Conservation (phyloP, 2,888 invertebrate species). For the Sesia bembeciformis region DNA sequence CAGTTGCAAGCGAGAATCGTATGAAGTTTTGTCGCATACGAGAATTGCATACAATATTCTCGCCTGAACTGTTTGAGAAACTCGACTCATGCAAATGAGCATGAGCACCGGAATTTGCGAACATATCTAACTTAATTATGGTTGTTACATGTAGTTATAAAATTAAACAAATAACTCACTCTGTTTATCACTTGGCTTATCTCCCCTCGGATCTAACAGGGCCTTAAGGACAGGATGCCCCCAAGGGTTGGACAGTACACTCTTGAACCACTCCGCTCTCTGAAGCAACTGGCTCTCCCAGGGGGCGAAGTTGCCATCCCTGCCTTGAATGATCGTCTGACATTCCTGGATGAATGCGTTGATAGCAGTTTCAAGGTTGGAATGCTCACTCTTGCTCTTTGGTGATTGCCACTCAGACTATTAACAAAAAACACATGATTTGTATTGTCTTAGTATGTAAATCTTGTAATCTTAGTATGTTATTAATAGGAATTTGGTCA, state of each 20-base stretch:
- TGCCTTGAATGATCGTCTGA: slow-evolving; percentile 34
- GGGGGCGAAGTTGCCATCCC: slow-evolving; percentile 34
- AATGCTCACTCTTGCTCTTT: slow-evolving; percentile 38
- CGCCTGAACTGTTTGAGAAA: too few species aligned
- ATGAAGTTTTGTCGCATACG: too few species aligned
- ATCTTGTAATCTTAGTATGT: too few species aligned
- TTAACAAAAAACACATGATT: slow-evolving; percentile 1
- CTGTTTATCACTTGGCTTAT: slow-evolving; percentile 48
- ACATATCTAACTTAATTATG: too few species aligned
- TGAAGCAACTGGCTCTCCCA: slow-evolving; percentile 61
- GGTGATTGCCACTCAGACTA: slow-evolving; percentile 59
- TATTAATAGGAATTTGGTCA: too few species aligned
- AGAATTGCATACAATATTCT: too few species aligned
- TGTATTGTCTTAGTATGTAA: too few species aligned
- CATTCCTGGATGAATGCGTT: slow-evolving; percentile 43
- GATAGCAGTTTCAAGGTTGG: slow-evolving; percentile 37
- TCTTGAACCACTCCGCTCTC: slow-evolving; percentile 74
- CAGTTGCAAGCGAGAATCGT: too few species aligned
- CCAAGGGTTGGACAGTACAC: slow-evolving; percentile 65
- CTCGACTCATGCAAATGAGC: too few species aligned
- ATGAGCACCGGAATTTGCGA: too few species aligned
- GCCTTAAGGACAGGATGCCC: slow-evolving; percentile 71
- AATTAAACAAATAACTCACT: slow-evolving; percentile 20
- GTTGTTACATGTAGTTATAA: too few species aligned
- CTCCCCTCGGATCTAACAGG: slow-evolving; percentile 70